phyloP scores from a whole-genome alignment of 1,140 invertebrate species.

The Dreissena polymorpha region DNA sequence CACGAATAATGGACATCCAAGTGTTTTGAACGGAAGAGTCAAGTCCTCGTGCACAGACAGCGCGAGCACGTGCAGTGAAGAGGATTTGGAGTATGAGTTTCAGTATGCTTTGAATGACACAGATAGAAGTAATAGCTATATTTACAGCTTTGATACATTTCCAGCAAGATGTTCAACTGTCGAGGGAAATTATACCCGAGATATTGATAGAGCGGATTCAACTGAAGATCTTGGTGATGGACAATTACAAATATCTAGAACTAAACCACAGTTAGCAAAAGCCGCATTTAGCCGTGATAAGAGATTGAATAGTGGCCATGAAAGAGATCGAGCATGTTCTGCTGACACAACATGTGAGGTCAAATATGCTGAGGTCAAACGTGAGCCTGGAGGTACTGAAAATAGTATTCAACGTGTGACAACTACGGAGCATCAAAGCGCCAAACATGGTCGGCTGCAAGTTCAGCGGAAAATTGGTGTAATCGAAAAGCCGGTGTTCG shows the following conservation, averaged over 20 bases:
- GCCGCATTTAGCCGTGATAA: background rate
- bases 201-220: background rate
- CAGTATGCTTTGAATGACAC: conserved; percentile 23
- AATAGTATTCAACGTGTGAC: too few relatives aligned
- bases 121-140: conserved; percentile 28
- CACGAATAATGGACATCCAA: conserved; percentile 2
- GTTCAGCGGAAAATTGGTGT: background rate
- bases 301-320: background rate
- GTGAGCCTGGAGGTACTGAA: too few relatives aligned
- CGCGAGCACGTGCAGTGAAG: background rate
- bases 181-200: background rate
- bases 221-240: too few relatives aligned
- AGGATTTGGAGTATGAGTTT: conserved; percentile 36
- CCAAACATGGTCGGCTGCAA: background rate
- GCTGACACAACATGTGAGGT: too few relatives aligned
- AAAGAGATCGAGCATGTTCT: background rate
- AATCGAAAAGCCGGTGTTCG: background rate
- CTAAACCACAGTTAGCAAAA: background rate
- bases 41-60: background rate
- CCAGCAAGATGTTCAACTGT: background rate
- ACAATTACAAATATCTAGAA: too few relatives aligned
- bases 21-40: conserved; percentile 21
- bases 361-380: too few relatives aligned
- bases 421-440: background rate
- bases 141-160: conserved; percentile 27